Evolutionary conservation across 2,113 vertebrate species (phyloP), one percentile per base, ranked within the genome.

Genomic region (Sphaerodactylus townsendi): DNA sequence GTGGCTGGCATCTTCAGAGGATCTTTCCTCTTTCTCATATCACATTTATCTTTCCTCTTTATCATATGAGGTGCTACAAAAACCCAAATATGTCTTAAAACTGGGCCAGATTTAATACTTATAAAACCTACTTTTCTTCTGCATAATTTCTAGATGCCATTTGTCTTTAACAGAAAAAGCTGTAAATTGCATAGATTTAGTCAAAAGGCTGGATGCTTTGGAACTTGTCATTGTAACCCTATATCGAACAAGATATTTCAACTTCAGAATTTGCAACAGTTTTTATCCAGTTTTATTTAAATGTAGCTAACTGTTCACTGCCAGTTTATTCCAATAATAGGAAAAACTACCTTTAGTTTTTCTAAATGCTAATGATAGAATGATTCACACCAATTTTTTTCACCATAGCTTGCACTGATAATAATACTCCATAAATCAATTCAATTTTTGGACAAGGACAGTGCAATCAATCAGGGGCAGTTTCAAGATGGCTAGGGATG

Each of bases 341-440:
- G 39, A 48, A 25, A 46, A 48, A 25, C 6, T 1, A 89, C 2
- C 14, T 85, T 30, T n/a, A 81, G 35, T 3, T 21, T 65, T 85
- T 74, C 70, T 80, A 85, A 81, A 87, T 41, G 17, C 1, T 65
- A 81, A 75, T 73, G 39, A 11, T 75, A 39, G 88, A 89, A 79
- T n/a, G n/a, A 84, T 17, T 70, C 74, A 48, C 23, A 77, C 39
- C 14, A 65, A n/a, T 64, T 17, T 56, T n/a, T 41, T 71, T 19
- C 83, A 79, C 3, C 0, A 2, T 0, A 0, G 73, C 25, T 62
- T 68, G 85, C 48, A 25, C 1, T 71, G 9, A 11, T 37, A 75
- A 75, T 0, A 0, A 37, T 65, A 23, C 3, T 86, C 80, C 74
- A 48, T 41, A 56, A 21, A 70, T 0, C 33, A 48, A 1, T 71